A percentile compares a stretch with the other conserved stretches of the same genome.
Conservation (phyloP, 2,797 vertebrate genomes). For the Danionella dracula region DNA sequence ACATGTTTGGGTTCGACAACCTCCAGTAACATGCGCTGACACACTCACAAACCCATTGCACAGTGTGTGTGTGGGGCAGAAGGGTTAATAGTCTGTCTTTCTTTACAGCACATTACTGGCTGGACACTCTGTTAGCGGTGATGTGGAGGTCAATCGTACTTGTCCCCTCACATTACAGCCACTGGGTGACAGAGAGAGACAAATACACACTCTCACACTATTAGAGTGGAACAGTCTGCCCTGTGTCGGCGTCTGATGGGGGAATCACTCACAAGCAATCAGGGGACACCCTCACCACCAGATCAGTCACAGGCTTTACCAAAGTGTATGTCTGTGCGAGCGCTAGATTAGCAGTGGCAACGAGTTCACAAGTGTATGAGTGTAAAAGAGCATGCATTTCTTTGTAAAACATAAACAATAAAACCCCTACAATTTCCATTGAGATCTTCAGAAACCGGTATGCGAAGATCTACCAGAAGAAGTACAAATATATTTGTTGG, state of each 20-base stretch:
- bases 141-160: constrained; percentile 63
- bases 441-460: too few relatives aligned
- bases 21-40: constrained; percentile 26
- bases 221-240: constrained; percentile 32
- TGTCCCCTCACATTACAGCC: constrained; percentile 68
- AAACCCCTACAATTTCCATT: too few relatives aligned
- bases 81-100: constrained; percentile 72
- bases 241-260: constrained; percentile 28
- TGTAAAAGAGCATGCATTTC: background rate
- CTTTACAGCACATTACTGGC: constrained; percentile 63
- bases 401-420: background rate
- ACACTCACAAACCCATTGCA: background rate
- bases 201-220: constrained; percentile 42
- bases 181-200: constrained; percentile 59
- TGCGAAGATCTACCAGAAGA: too few relatives aligned
- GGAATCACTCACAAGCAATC: constrained; percentile 41
- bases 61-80: constrained; percentile 42
- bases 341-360: background rate
- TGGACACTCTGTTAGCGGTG: constrained; percentile 70
- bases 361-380: background rate
- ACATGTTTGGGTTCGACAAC: constrained; percentile 52
- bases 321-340: background rate
- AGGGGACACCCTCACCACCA: constrained; percentile 29
- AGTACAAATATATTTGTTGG: too few relatives aligned
- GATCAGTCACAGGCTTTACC: background rate